phyloP scores from a whole-genome alignment of 2,888 invertebrate species.

The Drosophila meridiana region DNA sequence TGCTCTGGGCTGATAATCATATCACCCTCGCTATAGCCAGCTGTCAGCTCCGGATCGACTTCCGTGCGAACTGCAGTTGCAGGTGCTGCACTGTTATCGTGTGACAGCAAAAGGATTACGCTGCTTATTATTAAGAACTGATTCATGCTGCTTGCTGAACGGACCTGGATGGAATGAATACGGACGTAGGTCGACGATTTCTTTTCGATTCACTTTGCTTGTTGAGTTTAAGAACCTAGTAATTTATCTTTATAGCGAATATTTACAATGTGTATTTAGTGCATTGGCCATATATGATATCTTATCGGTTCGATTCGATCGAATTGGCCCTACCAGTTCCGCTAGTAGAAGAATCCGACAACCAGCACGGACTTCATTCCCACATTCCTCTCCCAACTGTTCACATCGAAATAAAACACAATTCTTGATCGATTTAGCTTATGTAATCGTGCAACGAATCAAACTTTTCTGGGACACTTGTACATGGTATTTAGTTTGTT shows the following conservation, averaged over 20 bases:
- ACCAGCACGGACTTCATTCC: not conserved
- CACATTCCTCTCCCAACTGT: not conserved
- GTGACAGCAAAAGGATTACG: not conserved
- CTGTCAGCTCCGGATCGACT: constrained; percentile 90
- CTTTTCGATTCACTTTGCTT: not conserved
- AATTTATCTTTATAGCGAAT: constrained; percentile 44
- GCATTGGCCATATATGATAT: constrained; percentile 10
- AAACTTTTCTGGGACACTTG: constrained; percentile 48
- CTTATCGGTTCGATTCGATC: constrained; percentile 18
- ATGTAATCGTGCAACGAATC: not conserved
- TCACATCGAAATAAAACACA: not conserved
- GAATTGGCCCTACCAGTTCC: not conserved
- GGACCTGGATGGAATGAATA: not conserved
- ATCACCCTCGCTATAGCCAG: constrained; percentile 90
- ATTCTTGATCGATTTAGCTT: not conserved
- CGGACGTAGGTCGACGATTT: not conserved
- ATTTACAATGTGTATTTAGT: constrained; percentile 16
- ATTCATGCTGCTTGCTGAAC: constrained; percentile 29
- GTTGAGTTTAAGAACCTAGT: not conserved
- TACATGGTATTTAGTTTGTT: constrained; percentile 82
- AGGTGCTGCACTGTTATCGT: constrained; percentile 10
- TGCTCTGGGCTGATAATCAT: constrained; percentile 87
- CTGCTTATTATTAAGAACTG: not conserved
- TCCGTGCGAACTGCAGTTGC: constrained; percentile 35
- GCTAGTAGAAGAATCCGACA: not conserved